These are phyloP conservation scores for Entelurus aequoreus DNA, from an alignment of 2,113 vertebrate species.

Conservation along the genomic window DNA sequence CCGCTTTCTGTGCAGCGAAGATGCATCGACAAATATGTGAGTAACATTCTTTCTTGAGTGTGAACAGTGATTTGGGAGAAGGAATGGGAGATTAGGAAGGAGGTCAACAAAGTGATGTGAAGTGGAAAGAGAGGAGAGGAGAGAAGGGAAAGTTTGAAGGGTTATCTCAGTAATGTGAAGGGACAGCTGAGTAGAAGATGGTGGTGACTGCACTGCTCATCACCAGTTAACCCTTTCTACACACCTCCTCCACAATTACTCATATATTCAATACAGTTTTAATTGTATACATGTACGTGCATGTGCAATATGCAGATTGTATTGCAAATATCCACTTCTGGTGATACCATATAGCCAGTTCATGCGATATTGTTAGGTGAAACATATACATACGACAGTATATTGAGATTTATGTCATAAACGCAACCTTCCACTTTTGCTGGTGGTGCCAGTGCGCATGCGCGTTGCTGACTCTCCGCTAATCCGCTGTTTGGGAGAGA, in stretches of 20 bases:
- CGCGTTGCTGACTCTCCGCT: constrained; percentile 68
- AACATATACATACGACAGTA: constrained; percentile 15
- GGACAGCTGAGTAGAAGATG: constrained; percentile 51
- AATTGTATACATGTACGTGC: no score
- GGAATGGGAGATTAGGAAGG: constrained; percentile 31
- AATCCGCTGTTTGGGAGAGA: constrained; percentile 60
- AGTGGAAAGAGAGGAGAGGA: constrained; percentile 33
- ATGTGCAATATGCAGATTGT: no score
- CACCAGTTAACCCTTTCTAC: constrained; percentile 45
- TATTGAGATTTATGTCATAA: constrained; percentile 47
- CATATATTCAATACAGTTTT: neutral
- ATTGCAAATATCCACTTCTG: no score
- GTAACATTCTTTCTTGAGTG: constrained; percentile 11
- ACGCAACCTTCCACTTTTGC: constrained; percentile 42
- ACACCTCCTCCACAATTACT: neutral
- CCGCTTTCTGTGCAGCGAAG: neutral
- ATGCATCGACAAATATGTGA: constrained; percentile 1
- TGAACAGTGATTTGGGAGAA: constrained; percentile 5
- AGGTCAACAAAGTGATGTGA: constrained; percentile 49
- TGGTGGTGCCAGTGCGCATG: constrained; percentile 60
- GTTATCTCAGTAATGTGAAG: constrained; percentile 58
- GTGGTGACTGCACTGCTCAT: constrained; percentile 44
- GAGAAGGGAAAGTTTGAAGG: constrained; percentile 46
- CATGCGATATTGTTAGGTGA: constrained; percentile 17
- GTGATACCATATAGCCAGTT: no score